Percentiles rank a stretch among this genome's conserved stretches.
phyloP scores from a whole-genome alignment of 1,140 invertebrate genomes.

The Cyclargus thomasi region DNA sequence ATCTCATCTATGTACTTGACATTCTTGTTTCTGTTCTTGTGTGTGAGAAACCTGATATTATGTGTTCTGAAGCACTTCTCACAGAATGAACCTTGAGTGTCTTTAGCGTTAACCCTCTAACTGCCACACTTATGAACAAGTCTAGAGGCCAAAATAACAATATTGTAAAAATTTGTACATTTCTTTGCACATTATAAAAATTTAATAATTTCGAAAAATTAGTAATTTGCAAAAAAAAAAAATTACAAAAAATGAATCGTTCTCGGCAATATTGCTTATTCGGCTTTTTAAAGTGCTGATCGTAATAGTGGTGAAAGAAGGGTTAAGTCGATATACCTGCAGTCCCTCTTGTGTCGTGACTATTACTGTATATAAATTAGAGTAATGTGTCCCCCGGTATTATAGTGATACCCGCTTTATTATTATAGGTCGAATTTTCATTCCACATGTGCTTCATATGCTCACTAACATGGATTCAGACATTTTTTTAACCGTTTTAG shows the following conservation, averaged over 20 bases:
- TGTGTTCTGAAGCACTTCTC: neutral
- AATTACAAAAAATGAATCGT: no score
- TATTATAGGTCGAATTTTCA: conserved; percentile 47
- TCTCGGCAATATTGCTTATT: no score
- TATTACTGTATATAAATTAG: conserved; percentile 64
- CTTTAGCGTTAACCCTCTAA: neutral
- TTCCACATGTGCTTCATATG: conserved; percentile 59
- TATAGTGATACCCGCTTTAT: conserved; percentile 53
- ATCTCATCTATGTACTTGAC: no score
- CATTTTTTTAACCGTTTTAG: conserved; percentile 62
- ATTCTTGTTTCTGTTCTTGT: no score
- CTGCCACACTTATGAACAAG: neutral
- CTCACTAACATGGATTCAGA: conserved; percentile 47
- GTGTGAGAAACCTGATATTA: neutral
- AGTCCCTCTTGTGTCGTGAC: neutral
- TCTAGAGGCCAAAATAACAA: no score
- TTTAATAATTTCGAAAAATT: no score
- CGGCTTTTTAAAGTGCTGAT: no score
- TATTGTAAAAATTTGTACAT: no score
- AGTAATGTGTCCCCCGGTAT: conserved; percentile 55
- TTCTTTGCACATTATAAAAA: no score
- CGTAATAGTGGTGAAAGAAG: neutral
- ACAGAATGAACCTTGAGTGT: neutral
- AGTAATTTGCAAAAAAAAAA: no score
- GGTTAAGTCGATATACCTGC: conserved; percentile 11